Base-by-base conservation (phyloP, 2,888 invertebrate genomes). In the Notodonta ziczac region DNA sequence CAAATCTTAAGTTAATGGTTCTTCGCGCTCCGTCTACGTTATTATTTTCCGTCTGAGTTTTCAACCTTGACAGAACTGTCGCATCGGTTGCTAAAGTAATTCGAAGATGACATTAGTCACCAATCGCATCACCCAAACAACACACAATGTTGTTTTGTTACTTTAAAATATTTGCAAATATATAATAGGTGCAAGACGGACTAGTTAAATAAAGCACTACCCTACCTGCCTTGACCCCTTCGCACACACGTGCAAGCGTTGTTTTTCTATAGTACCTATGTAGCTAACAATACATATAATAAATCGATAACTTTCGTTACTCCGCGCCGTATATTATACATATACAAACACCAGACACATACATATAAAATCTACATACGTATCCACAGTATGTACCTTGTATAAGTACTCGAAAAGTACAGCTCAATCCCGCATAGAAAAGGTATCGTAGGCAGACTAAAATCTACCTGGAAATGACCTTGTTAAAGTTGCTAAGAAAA, bases 161-260 rank as follows among this genome's bases (percentile, higher is more conserved):
- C 56, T 48, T 46, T 35, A 58, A 59, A 66, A 62, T 60, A 66
- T 65, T 61, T 66, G 54, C 62, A 60, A 65, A 58, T n/a, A n/a
- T n/a, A n/a, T 64, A 65, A 61, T 61, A 44, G 56, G 54, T 63
- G 70, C 57, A 57, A 62, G 56, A 63, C 59, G 63, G 52, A 60
- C 58, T 72, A 69, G 69, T 69, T 59, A 67, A 71, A 72, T 76
- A 72, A 67, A 69, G 60, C 66, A 70, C 64, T 73, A 74, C 69
- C 67, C 64, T 73, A 74, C 69, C 67, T 63, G 72, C 83, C 83
- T 82, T 83, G 83, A 83, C 81, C 83, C 82, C 81, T 79, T 61
- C 71, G 70, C 73, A 73, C 73, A 74, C 74, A 74, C 72, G 72
- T 82, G 83, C 81, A 83, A 72, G 78, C 70, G 73, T 74, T 76